Evolutionary conservation across 2,113 vertebrate species (phyloP), one percentile per base, ranked within the genome.

Genomic region (Elephas maximus): DNA sequence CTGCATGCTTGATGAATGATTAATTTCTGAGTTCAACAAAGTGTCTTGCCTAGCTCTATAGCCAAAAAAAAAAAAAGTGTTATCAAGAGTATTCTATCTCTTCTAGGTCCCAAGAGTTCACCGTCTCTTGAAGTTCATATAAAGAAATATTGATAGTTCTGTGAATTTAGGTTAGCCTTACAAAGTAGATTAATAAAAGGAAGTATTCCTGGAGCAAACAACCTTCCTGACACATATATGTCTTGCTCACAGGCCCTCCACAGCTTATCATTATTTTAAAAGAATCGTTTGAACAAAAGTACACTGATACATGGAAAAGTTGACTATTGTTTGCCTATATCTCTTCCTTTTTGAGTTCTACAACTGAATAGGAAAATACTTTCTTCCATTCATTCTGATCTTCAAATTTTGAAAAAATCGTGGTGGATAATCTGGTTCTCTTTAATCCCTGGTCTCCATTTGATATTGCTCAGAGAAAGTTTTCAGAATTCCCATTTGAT

Each of bases 131-230:
- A 93, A 69, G 37, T 37, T 67, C 14, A 71, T 2, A 87, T 1
- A 84, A 12, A 83, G 4, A 89, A 69, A 78, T 48, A 48, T 14
- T 78, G 37, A 78, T 63, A 77, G 8, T 33, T 88, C 18, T 45
- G 17, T 65, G 51, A 92, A 74, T 87, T 77, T 60, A 86, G 6
- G 41, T 78, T 96, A 82, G 24, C 44, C 63, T 95, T 44, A 79
- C 1, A 63, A 81, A 23, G 9, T 57, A 77, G 77, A 24, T 87
- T 37, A 63, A 79, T 83, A 74, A 80, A 88, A 41, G 3, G 1
- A 15, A 73, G 5, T 53, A 69, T 62, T 80, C 21, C 21, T 88
- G 17, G 10, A 71, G 62, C 2, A n/a, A 90, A 12, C 23, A 48
- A 7, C 0, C 9, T 41, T 85, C 17, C 33, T 92, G 37, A 44